Evolutionary conservation across 2,888 invertebrate species (phyloP).

Genomic region (Epinotia demarniana): DNA sequence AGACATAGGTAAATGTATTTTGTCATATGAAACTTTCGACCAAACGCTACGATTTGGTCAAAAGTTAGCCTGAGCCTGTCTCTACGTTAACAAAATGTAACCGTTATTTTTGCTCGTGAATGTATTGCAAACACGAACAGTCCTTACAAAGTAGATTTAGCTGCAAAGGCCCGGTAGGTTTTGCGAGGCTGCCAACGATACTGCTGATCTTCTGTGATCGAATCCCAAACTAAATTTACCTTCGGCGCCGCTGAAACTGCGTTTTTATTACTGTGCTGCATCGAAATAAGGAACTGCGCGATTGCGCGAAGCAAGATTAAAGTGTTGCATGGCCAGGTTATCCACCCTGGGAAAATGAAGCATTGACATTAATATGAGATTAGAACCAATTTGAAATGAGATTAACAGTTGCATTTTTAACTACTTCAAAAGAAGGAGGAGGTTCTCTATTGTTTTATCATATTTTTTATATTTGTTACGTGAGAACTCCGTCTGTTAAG

Average conservation of each 20-base stretch:
- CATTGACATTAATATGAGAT: no score
- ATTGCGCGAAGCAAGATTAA: neutral
- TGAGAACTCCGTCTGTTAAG: no score
- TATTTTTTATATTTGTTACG: no score
- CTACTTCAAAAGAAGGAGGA: no score
- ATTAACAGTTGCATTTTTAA: no score
- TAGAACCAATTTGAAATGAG: no score
- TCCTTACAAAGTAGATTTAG: conserved; percentile 8
- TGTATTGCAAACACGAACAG: neutral
- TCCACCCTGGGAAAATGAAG: no score
- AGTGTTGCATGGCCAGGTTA: neutral
- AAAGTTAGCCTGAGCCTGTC: neutral
- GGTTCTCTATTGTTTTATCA: no score
- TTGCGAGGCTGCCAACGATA: conserved; percentile 7
- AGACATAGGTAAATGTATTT: neutral
- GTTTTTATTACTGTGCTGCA: conserved; percentile 11
- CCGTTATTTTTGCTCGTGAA: neutral
- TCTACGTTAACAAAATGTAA: neutral
- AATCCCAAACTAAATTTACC: conserved; percentile 36
- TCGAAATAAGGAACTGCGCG: neutral
- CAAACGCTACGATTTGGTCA: neutral
- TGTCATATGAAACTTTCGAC: neutral
- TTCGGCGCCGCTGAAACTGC: conserved; percentile 18
- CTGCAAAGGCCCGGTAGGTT: conserved; percentile 18
- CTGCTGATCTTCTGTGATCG: conserved; percentile 18